These are phyloP conservation scores for Drosophila multiciliata DNA, from an alignment of 2,888 invertebrate species.

Conservation along the genomic window DNA sequence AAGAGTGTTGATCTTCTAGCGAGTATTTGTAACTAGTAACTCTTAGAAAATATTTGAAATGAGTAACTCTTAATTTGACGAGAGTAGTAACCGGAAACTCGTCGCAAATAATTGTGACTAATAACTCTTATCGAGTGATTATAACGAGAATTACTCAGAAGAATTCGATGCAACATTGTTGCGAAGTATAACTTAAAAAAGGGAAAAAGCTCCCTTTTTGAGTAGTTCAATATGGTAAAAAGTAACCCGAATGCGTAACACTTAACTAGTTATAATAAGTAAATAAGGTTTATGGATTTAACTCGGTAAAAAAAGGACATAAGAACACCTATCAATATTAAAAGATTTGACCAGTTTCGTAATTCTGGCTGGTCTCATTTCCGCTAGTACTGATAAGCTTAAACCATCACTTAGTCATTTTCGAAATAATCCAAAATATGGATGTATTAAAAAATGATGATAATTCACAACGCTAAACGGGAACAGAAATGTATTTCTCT, in stretches of 20 bases:
- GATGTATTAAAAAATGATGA: too few relatives aligned
- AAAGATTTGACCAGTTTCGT: too few relatives aligned
- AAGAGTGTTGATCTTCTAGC: not conserved
- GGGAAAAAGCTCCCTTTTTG: too few relatives aligned
- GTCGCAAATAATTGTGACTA: not conserved
- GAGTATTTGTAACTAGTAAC: not conserved
- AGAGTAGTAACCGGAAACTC: not conserved
- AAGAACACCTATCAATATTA: too few relatives aligned
- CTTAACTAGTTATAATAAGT: not conserved
- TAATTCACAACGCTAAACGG: not conserved
- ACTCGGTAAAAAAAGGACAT: too few relatives aligned
- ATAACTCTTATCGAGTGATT: not conserved
- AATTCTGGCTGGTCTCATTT: too few relatives aligned
- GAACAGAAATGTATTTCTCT: too few relatives aligned
- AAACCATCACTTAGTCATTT: not conserved
- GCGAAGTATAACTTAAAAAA: too few relatives aligned
- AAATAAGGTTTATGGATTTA: too few relatives aligned
- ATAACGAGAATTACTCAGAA: too few relatives aligned
- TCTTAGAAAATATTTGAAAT: not conserved
- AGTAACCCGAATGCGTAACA: not conserved
- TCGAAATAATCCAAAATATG: not conserved
- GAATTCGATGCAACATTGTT: too few relatives aligned
- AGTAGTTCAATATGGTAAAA: not conserved
- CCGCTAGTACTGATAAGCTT: not conserved
- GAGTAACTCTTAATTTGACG: not conserved